Evolutionary conservation across 2,797 vertebrate species (phyloP), one percentile per base, ranked within the genome.

Genomic region (Cynodonichthys magdalenae): DNA sequence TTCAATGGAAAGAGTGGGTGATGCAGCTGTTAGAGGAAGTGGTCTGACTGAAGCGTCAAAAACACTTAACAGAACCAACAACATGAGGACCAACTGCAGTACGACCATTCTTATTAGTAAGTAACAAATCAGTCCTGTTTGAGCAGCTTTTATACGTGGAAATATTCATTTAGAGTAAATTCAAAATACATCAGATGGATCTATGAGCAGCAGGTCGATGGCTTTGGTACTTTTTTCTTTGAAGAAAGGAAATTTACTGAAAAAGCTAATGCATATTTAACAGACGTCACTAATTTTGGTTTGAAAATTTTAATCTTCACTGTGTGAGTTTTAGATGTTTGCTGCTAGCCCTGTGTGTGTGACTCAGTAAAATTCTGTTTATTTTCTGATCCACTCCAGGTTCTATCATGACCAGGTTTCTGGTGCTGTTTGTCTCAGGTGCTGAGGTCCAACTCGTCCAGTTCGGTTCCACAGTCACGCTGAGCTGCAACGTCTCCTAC

Each of bases 401-500:
- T 1, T 42, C 74, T 1, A 1, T 56, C 8, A 6, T 28, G 15
- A 14, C 66, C n/a, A 24, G 12, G 5, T 3, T 70, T 46, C 56
- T 66, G 56, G 52, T 58, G 27, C 20, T 6, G 9, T 39, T 49
- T 0, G 73, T 55, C 3, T 0, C 56, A 5, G 74, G 64, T 27
- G 36, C 45, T 48, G 68, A 76, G 5, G 56, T 74, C 34, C 70
- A 63, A 10, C 3, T 42, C 2, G 62, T 79, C 61, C 0, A 54
- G 34, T 41, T 63, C 0, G 73, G 73, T 18, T 74, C 73, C 3
- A 57, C 24, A 1, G 53, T 66, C 45, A 69, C 47, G 15, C 24
- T 84, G 18, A 4, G 6, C 20, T 84, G 82, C 51, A 50, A 77
- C 47, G 27, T 77, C 45, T 75, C 72, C 18, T 81, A 78, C 50